These are phyloP conservation scores for Phylloscopus trochiloides DNA, from an alignment of 2,113 vertebrate species.

Conservation along the genomic window DNA sequence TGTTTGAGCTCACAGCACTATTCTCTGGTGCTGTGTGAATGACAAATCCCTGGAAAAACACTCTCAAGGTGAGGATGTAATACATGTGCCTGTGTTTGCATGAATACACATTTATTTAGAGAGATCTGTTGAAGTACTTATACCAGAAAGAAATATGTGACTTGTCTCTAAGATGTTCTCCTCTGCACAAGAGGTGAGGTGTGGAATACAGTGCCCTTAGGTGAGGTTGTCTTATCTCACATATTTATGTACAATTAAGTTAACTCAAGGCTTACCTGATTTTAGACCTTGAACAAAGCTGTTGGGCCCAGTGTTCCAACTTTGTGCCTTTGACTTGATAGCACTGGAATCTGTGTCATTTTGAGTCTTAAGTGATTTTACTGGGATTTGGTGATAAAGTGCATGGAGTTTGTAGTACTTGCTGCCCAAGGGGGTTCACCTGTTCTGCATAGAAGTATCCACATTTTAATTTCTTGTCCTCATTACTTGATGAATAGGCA, in stretches of 20 bases:
- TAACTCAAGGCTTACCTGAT: neutral
- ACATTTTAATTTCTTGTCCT: neutral
- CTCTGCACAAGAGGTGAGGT: neutral
- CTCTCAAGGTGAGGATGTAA: neutral
- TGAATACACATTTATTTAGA: rapidly evolving
- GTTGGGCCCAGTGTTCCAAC: neutral
- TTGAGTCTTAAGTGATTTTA: neutral
- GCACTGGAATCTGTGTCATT: neutral
- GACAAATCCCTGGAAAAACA: neutral
- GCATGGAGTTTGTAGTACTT: neutral
- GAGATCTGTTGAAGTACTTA: neutral
- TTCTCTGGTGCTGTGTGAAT: neutral
- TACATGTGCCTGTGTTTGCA: neutral
- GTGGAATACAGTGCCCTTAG: neutral
- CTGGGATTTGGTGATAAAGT: neutral
- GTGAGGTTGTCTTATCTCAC: neutral
- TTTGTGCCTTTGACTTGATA: neutral
- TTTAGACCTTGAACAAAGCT: neutral
- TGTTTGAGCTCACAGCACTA: neutral
- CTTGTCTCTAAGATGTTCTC: neutral
- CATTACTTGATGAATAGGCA: neutral
- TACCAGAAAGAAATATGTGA: neutral
- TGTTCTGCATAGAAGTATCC: rapidly evolving
- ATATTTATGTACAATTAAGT: neutral
- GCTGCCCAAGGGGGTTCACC: neutral